Percentiles rank a stretch among this genome's conserved stretches.
Evolutionary conservation across 2,888 invertebrate species (phyloP).

Genomic region (Mythimna impura): DNA sequence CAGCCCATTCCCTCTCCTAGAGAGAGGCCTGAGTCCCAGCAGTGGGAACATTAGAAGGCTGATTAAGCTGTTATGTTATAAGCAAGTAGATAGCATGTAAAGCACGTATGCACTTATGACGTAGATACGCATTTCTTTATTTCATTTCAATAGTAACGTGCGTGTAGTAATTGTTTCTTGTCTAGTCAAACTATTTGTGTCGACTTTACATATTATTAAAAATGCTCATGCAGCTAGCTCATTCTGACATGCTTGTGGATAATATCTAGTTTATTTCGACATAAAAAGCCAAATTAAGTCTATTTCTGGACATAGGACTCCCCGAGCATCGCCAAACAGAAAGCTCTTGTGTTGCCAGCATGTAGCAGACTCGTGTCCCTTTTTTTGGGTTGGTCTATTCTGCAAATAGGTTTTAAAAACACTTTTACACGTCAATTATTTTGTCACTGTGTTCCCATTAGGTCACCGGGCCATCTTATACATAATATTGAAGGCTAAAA

Average conservation of each 20-base stretch:
- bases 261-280: too few relatives aligned
- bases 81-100: not conserved
- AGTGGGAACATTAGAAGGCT: too few relatives aligned
- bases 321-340: not conserved
- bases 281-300: not conserved
- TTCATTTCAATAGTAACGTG: not conserved
- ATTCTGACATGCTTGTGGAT: too few relatives aligned
- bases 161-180: not conserved
- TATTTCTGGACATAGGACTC: not conserved
- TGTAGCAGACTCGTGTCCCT: too few relatives aligned
- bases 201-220: not conserved
- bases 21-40: too few relatives aligned
- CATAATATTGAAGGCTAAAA: not conserved
- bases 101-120: not conserved
- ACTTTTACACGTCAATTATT: too few relatives aligned
- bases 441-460: too few relatives aligned
- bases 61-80: not conserved
- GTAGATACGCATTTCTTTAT: constrained; percentile 14
- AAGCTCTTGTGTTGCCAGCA: too few relatives aligned
- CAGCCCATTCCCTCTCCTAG: too few relatives aligned
- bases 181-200: not conserved
- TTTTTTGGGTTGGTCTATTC: too few relatives aligned
- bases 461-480: too few relatives aligned
- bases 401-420: too few relatives aligned
- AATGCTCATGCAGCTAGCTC: not conserved